These are phyloP conservation scores for Scylla paramamosain DNA, from an alignment of 1,140 invertebrate genomes.

Conservation along the genomic window DNA sequence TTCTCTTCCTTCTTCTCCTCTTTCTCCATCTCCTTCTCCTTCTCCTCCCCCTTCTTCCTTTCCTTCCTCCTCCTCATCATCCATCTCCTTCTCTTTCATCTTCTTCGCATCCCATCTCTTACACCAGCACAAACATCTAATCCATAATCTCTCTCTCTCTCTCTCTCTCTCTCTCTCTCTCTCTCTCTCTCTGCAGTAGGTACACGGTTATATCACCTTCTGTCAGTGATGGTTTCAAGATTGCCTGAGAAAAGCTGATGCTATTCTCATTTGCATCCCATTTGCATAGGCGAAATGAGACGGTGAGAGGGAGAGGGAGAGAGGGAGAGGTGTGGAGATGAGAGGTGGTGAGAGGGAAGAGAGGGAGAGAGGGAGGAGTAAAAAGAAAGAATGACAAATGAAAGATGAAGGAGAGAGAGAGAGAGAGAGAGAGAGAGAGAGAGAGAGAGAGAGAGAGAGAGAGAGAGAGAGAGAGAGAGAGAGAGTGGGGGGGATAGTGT, in stretches of 20 bases:
- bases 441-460: background rate
- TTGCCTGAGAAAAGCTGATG: too few relatives aligned
- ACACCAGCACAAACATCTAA: background rate
- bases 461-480: background rate
- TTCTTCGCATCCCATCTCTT: too few relatives aligned
- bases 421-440: background rate
- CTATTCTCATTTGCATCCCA: background rate
- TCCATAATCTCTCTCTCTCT: background rate
- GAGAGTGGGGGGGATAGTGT: background rate
- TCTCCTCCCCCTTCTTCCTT: background rate
- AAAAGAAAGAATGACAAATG: background rate
- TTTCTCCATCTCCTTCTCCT: background rate
- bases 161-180: conserved; percentile 3
- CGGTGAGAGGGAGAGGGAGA: background rate
- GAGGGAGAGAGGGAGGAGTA: background rate
- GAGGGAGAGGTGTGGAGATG: too few relatives aligned
- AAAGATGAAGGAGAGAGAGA: background rate
- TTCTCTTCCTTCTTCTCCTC: background rate
- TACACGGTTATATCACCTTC: too few relatives aligned
- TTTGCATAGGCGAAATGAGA: background rate
- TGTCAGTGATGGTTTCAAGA: too few relatives aligned
- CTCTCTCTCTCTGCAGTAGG: background rate
- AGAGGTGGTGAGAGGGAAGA: background rate
- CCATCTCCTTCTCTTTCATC: too few relatives aligned
- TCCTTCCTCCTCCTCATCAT: background rate